Evolutionary conservation across 2,888 invertebrate species (phyloP).

Genomic region (Camptogramma bilineatum): DNA sequence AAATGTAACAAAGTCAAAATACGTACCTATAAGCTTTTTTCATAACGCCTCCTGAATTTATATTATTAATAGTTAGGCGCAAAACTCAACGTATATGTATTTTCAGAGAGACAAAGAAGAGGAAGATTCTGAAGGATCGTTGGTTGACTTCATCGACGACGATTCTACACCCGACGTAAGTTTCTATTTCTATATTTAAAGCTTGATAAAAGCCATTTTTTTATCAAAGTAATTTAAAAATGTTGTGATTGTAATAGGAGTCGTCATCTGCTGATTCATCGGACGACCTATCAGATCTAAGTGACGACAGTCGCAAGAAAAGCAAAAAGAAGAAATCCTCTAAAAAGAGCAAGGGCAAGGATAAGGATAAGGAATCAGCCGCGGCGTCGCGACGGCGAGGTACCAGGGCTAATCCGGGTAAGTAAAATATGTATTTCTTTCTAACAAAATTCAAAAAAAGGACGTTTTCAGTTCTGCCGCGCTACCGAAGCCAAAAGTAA

Average conservation of each 20-base stretch:
- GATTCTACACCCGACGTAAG: conserved; percentile 79
- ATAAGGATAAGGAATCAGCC: conserved; percentile 38
- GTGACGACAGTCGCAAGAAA: conserved; percentile 78
- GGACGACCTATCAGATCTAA: conserved; percentile 70
- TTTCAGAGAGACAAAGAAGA: conserved; percentile 81
- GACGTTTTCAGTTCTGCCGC: no score
- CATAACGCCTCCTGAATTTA: no score
- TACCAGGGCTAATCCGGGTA: conserved; percentile 81
- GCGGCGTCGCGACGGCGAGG: conserved; percentile 60
- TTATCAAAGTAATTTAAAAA: not conserved
- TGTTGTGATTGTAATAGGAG: conserved; percentile 57
- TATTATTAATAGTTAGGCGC: no score
- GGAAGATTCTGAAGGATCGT: conserved; percentile 89
- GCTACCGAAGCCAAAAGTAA: no score
- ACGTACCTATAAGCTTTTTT: no score
- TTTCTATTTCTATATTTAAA: not conserved
- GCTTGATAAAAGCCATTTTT: no score
- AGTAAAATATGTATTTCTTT: conserved; percentile 8
- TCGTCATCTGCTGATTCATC: conserved; percentile 71
- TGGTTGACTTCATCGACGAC: conserved; percentile 90
- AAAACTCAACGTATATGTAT: not conserved
- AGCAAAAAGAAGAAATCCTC: conserved; percentile 74
- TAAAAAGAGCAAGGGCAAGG: conserved; percentile 69
- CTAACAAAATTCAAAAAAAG: no score
- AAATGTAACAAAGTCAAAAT: no score